phyloP scores from a whole-genome alignment of 2,113 vertebrate species.

The Labeo catla region DNA sequence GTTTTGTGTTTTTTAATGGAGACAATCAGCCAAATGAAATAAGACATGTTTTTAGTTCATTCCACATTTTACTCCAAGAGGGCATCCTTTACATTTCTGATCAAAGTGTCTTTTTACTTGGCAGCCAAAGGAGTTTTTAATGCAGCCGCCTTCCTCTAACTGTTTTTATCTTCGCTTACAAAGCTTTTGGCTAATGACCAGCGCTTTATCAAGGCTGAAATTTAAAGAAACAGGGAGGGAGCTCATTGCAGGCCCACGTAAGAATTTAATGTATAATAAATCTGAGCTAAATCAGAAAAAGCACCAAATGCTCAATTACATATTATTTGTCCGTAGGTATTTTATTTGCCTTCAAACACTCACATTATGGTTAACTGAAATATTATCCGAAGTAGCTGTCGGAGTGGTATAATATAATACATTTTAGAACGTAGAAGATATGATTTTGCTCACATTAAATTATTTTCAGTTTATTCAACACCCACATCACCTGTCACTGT shows the following conservation, averaged over 20 bases:
- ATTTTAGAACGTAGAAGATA: background rate
- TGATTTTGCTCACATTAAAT: background rate
- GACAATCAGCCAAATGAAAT: background rate
- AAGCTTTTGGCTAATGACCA: background rate
- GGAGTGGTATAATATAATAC: constrained; percentile 15
- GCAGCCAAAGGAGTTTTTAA: constrained; percentile 13
- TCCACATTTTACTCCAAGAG: background rate
- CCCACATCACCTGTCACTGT: constrained; percentile 16
- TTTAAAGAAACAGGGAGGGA: background rate
- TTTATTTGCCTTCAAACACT: constrained; percentile 2
- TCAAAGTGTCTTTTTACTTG: constrained; percentile 21
- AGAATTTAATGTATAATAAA: background rate
- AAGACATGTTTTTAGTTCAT: constrained; percentile 1
- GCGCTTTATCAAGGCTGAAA: background rate
- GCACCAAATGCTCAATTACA: background rate
- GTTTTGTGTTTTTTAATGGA: background rate
- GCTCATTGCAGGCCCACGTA: background rate
- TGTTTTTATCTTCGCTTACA: constrained; percentile 13
- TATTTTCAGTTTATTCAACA: constrained; percentile 1
- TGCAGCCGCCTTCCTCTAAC: background rate
- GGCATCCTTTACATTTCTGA: background rate
- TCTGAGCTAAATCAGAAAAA: background rate
- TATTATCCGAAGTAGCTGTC: background rate
- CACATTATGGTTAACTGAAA: background rate
- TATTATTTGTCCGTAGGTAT: background rate